Percentiles rank a stretch among this genome's conserved stretches.
Conservation (phyloP, 2,888 invertebrate genomes). For the Phyto melanocephala region DNA sequence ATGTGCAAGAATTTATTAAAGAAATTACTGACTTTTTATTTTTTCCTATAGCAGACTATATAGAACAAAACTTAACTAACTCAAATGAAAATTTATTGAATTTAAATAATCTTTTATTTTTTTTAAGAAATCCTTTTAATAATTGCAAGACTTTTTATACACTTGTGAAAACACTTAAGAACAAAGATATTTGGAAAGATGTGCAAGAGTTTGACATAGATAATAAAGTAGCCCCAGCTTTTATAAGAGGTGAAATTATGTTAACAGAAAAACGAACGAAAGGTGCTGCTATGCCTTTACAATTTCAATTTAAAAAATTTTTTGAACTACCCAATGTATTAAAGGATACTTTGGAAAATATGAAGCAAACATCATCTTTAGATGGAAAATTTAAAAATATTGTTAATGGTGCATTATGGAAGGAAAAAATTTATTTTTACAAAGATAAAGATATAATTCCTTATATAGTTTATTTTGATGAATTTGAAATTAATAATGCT, state of each 20-base stretch:
- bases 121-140: background rate
- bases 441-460: conserved; percentile 7
- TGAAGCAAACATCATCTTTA: background rate
- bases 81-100: too few relatives aligned
- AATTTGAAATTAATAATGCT: background rate
- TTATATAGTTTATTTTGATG: conserved; percentile 21
- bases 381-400: background rate
- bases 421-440: background rate
- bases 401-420: conserved; percentile 4
- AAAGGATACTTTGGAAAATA: background rate
- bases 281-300: too few relatives aligned
- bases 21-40: too few relatives aligned
- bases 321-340: background rate
- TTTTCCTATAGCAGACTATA: too few relatives aligned
- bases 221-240: background rate
- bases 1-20: too few relatives aligned
- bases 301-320: too few relatives aligned
- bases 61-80: background rate
- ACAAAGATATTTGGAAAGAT: background rate
- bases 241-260: too few relatives aligned
- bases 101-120: too few relatives aligned
- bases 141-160: background rate
- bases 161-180: background rate
- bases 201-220: background rate
- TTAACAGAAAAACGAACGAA: too few relatives aligned